Evolutionary conservation across 2,888 invertebrate species (phyloP).

Genomic region (Micropterix aruncella): DNA sequence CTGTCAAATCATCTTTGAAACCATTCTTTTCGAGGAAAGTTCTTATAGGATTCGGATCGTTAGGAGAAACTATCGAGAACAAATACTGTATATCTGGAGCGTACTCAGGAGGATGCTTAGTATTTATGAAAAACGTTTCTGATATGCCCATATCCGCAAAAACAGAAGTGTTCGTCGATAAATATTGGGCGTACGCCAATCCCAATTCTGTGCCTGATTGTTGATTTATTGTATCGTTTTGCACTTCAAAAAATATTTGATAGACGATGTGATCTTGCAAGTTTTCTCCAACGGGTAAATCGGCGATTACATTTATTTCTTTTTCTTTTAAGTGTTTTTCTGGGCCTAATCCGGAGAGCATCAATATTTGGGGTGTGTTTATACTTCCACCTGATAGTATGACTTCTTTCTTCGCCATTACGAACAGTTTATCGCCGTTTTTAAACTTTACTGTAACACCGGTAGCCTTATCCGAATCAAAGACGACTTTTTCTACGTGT

Average conservation of each 20-base stretch:
- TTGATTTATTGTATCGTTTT: too few species aligned
- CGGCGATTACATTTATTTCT: constrained; percentile 42
- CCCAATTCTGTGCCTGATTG: too few species aligned
- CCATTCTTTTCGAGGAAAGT: too few species aligned
- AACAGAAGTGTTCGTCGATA: background rate
- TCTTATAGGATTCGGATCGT: too few species aligned
- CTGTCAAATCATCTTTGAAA: too few species aligned
- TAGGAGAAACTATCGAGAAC: too few species aligned
- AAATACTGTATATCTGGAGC: too few species aligned
- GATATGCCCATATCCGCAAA: too few species aligned
- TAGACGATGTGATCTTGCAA: constrained; percentile 75
- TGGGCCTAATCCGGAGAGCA: constrained; percentile 76
- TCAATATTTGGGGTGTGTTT: constrained; percentile 72
- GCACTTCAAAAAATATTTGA: too few species aligned
- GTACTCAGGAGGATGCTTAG: too few species aligned
- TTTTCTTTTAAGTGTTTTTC: constrained; percentile 42
- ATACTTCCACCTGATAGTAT: constrained; percentile 77
- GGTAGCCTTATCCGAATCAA: constrained; percentile 40
- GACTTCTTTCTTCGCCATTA: constrained; percentile 58
- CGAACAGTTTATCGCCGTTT: constrained; percentile 33
- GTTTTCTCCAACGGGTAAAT: constrained; percentile 62
- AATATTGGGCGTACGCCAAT: too few species aligned
- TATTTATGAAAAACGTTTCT: too few species aligned
- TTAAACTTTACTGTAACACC: constrained; percentile 57
- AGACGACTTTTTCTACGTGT: constrained; percentile 50